Evolutionary conservation across 2,113 vertebrate species (phyloP), one percentile per base, ranked within the genome.

Genomic region (Indri indri): DNA sequence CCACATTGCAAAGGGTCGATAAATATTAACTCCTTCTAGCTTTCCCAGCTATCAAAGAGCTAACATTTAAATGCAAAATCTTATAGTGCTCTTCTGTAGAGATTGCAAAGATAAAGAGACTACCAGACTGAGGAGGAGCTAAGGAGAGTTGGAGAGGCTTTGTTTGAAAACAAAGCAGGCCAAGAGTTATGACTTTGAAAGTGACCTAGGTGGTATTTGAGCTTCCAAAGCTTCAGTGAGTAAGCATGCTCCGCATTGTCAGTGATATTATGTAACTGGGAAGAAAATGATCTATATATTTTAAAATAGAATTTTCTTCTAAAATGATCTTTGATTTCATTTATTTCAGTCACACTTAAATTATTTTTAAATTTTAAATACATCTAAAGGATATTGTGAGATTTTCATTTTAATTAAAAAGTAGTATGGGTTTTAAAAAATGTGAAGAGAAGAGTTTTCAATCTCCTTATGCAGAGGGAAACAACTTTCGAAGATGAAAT

Each of bases 361-460:
- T 84, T 91, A 85, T 74, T 77, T 91, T 85, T 22, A 96, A 86
- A 50, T 65, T 84, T 81, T 70, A 90, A 95, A 45, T 71, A 91
- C 84, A 90, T 92, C n/a, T 81, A 50, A 94, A 61, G 14, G 54
- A 45, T 90, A 91, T 22, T 68, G 22, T 77, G 52, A 81, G 80
- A 52, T 54, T 85, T 95, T 50, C 13, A 34, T 88, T 81, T 95
- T 74, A 92, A 79, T 97, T 88, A 76, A 94, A 86, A 90, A 14
- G 37, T 76, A 37, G n/a, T 37, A 65, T 63, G 17, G 4, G 3
- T 30, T 88, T 52, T 18, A 17, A 71, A 77, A 77, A 92, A 80
- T 20, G 22, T 34, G n/a, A 77, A 63, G 13, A 76, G 50, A n/a
- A 68, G 47, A 68, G 23, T 83, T 96, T 87, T 95, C 11, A 16